Evolutionary conservation across 2,888 invertebrate species (phyloP).

Genomic region (Coleophora deauratella): DNA sequence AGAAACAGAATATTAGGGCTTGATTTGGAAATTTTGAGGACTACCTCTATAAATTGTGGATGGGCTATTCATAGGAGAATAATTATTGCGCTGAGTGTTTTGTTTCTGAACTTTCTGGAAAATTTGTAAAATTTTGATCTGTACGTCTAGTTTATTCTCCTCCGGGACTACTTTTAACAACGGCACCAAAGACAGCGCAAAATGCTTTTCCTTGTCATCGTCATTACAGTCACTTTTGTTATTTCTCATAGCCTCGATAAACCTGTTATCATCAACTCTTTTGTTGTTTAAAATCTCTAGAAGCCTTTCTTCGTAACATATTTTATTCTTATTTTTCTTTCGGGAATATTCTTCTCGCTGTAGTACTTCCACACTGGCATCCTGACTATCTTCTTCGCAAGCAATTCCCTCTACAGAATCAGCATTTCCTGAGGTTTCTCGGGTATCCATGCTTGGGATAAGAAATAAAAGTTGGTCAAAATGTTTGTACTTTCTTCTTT

Average conservation of each 20-base stretch:
- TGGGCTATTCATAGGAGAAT: constrained; percentile 5
- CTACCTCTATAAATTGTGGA: constrained; percentile 2
- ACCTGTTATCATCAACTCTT: constrained; percentile 2
- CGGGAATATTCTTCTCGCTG: constrained; percentile 6
- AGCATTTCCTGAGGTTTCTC: background rate
- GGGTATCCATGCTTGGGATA: background rate
- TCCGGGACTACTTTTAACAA: constrained; percentile 7
- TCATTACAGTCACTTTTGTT: constrained; percentile 2
- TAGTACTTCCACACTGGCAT: constrained; percentile 4
- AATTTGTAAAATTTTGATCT: constrained; percentile 4
- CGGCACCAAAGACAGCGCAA: constrained; percentile 7
- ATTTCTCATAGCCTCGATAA: constrained; percentile 2
- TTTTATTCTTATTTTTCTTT: constrained; percentile 5
- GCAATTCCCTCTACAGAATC: background rate
- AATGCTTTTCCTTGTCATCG: constrained; percentile 3
- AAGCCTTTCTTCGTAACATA: constrained; percentile 7
- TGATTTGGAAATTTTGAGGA: constrained; percentile 6
- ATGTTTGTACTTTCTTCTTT: constrained; percentile 5
- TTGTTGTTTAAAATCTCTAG: constrained; percentile 6
- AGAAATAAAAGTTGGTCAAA: constrained; percentile 6
- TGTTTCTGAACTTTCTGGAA: constrained; percentile 1
- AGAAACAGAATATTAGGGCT: constrained; percentile 3
- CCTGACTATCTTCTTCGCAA: constrained; percentile 4
- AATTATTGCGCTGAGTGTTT: constrained; percentile 2
- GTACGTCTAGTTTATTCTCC: constrained; percentile 4